Evolutionary conservation across 1,140 invertebrate species (phyloP).

Genomic region (Ceratosolen fusciceps): DNA sequence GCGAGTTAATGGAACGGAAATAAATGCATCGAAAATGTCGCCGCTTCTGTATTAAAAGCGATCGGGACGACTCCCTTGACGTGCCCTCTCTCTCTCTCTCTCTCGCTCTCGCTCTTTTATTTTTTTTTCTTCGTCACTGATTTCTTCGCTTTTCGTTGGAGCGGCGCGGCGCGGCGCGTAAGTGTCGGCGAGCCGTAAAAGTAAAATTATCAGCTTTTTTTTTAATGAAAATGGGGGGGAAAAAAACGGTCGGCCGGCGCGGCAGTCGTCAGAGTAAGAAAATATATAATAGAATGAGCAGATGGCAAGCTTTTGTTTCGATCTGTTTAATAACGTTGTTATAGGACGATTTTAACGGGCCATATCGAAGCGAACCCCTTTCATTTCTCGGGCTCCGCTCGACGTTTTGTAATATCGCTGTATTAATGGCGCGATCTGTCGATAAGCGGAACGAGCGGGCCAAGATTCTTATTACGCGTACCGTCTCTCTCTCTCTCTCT

Average conservation of each 20-base stretch:
- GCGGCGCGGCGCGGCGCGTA: not conserved
- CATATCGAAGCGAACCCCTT: constrained; percentile 15
- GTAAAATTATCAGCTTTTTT: constrained; percentile 41
- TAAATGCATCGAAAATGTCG: constrained; percentile 32
- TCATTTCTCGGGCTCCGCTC: constrained; percentile 44
- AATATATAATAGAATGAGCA: constrained; percentile 31
- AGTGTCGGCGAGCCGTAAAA: not conserved
- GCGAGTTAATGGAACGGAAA: constrained; percentile 43
- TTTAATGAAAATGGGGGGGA: constrained; percentile 42
- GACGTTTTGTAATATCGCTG: constrained; percentile 51
- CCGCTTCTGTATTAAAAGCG: constrained; percentile 34
- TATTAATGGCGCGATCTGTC: constrained; percentile 29
- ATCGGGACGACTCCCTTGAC: not conserved
- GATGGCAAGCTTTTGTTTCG: constrained; percentile 31
- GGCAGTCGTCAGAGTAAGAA: constrained; percentile 18
- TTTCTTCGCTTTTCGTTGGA: too few species aligned
- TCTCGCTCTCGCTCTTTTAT: not conserved
- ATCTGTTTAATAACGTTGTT: constrained; percentile 40
- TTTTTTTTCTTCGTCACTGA: not conserved
- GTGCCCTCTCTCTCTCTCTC: constrained; percentile 9
- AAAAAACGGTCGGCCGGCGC: constrained; percentile 12
- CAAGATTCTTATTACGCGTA: too few species aligned
- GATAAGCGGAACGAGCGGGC: not conserved
- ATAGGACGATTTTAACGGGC: constrained; percentile 20
- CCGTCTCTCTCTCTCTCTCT: too few species aligned